phyloP scores from a whole-genome alignment of 2,888 invertebrate genomes.

The Ephialtes manifestator region DNA sequence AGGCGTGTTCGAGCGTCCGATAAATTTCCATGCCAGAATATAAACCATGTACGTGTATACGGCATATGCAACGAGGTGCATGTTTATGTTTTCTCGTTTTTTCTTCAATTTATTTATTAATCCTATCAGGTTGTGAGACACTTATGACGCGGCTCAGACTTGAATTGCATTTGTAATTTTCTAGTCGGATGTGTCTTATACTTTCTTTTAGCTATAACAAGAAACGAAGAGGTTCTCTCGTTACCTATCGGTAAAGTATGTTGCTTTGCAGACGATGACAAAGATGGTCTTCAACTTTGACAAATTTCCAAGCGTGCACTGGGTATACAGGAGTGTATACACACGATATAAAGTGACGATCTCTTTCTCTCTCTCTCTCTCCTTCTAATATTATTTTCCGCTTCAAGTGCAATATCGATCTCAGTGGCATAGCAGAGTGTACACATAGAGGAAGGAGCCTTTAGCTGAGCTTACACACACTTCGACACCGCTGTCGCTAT shows the following conservation, averaged over 20 bases:
- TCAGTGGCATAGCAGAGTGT: conserved; percentile 21
- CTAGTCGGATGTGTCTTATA: conserved; percentile 30
- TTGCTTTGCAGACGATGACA: conserved; percentile 53
- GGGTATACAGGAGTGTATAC: conserved; percentile 36
- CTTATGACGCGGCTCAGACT: conserved; percentile 35
- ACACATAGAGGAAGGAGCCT: conserved; percentile 45
- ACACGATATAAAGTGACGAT: conserved; percentile 51
- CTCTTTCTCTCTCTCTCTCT: conserved; percentile 36
- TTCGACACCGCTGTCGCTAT: conserved; percentile 47
- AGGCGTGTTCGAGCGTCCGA: conserved; percentile 56
- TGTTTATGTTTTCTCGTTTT: conserved; percentile 35
- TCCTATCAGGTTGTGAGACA: conserved; percentile 50
- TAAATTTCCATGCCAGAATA: conserved; percentile 65
- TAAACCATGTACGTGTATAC: conserved; percentile 48
- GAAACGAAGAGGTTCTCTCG: conserved; percentile 31
- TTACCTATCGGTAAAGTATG: conserved; percentile 54
- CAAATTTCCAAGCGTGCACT: conserved; percentile 64
- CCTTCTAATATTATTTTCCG: conserved; percentile 69
- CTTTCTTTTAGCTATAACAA: conserved; percentile 35
- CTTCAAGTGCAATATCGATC: conserved; percentile 71
- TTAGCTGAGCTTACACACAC: conserved; percentile 40
- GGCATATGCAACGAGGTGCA: conserved; percentile 18
- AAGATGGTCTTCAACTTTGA: conserved; percentile 65
- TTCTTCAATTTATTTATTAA: conserved; percentile 10
- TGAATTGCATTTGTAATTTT: conserved; percentile 49